A percentile compares a stretch with the other conserved stretches of the same genome.
Conservation (phyloP, 1,140 invertebrate genomes). For the Dendrolimus kikuchii region DNA sequence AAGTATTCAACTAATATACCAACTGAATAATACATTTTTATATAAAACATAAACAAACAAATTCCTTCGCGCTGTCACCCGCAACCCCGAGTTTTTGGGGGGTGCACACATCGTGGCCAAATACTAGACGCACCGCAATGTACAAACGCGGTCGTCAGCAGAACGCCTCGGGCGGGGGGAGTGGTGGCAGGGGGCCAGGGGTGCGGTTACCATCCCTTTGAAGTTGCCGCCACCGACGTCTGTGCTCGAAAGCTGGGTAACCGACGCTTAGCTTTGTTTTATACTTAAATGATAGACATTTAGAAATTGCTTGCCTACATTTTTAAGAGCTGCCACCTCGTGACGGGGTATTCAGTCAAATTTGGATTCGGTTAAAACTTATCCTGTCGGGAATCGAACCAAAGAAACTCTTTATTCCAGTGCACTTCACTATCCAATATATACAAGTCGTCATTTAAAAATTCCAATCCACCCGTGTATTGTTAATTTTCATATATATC, state of each 20-base stretch:
- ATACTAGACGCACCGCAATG: slow-evolving; percentile 36
- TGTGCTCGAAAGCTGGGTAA: slow-evolving; percentile 56
- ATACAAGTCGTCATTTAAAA: no score
- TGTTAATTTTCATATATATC: no score
- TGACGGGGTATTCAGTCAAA: no score
- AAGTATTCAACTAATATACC: no score
- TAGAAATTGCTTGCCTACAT: slow-evolving; percentile 25
- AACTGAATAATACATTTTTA: no score
- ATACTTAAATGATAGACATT: slow-evolving; percentile 54
- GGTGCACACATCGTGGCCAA: slow-evolving; percentile 28
- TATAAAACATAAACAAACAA: no score
- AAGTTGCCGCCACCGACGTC: slow-evolving; percentile 45
- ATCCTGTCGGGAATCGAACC: no score
- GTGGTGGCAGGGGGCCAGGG: slow-evolving; percentile 14
- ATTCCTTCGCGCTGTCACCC: slow-evolving; percentile 14
- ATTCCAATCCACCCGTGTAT: no score
- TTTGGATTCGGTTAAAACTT: no score
- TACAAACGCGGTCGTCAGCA: slow-evolving; percentile 35
- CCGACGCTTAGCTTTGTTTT: slow-evolving; percentile 60
- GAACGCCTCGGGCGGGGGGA: slow-evolving; percentile 20
- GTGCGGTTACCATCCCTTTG: slow-evolving; percentile 49
- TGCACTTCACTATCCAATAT: no score
- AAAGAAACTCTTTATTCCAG: no score
- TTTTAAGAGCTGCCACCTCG: no score
- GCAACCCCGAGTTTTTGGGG: slow-evolving; percentile 18